Base-by-base conservation (phyloP, 2,888 invertebrate genomes). In the Erebia epiphron region DNA sequence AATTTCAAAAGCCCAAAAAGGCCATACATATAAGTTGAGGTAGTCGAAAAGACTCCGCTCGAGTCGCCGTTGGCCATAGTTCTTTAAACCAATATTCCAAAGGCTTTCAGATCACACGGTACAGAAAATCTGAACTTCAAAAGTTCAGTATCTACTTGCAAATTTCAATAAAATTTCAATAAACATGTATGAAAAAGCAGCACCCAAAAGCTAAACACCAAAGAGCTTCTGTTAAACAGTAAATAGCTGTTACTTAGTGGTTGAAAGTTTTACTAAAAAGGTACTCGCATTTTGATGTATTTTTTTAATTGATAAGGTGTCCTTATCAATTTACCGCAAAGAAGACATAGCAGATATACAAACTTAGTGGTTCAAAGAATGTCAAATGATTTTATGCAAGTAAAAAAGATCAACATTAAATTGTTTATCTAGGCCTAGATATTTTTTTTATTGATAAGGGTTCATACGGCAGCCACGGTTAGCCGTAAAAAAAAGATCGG, bases 401-500 rank as follows among this genome's bases (percentile, higher is more conserved):
- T 26, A 26, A 26, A 26, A 26, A 56, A 7, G 5, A n/a, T 56
- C 56, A 16, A 60, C 35, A 9, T 60, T 13, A 5, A 26, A 21
- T 26, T 18, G 10, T 56, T 21, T 21, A 2, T 5, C 13, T 14
- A 21, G 4, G 54, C 9, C 3, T 18, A n/a, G 50, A n/a, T 54
- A 4, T 54, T 56, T 21, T 13, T 56, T 21, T 5, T 26, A 43
- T 2, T n/a, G n/a, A 67, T 14, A n/a, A 62, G 62, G 46, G 43
- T 57, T 62, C 10, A 57, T 58, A 71, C 63, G 60, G 46, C 35
- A 7, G 5, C 35, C 35, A 35, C 35, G 35, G 35, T 35, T 62
- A 66, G 41, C 21, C 60, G 21, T 21, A 67, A 60, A 61, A 56
- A 41, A 62, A 49, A 58, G 57, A 35, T 35, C 35, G 35, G 7